These are phyloP conservation scores for Microcebus tavaratra DNA, from an alignment of 2,113 vertebrate species.

Conservation along the genomic window DNA sequence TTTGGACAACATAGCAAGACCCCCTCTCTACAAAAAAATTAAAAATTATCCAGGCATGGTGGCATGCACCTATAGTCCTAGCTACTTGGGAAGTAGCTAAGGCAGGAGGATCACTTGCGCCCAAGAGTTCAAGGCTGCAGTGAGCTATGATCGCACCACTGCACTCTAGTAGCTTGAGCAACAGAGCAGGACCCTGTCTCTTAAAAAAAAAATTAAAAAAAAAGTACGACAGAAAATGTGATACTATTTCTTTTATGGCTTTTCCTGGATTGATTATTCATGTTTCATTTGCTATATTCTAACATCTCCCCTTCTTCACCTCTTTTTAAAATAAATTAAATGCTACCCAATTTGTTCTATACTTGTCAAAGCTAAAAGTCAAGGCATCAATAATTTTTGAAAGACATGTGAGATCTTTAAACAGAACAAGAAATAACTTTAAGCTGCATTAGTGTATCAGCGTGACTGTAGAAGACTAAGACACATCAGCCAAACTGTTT, in stretches of 20 bases:
- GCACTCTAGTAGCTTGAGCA: not conserved
- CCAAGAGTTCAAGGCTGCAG: not conserved
- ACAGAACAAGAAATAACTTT: not conserved
- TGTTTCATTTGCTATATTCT: not conserved
- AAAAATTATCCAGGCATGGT: not conserved
- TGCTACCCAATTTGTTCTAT: not conserved
- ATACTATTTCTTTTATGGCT: not conserved
- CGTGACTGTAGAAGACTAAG: not conserved
- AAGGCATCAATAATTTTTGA: not conserved
- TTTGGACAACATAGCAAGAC: not conserved
- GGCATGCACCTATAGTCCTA: not conserved
- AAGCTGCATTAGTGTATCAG: not conserved
- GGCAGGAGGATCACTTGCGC: not conserved
- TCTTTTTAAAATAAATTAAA: not conserved
- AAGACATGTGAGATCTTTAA: not conserved
- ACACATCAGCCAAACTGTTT: not conserved
- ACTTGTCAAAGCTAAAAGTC: not conserved
- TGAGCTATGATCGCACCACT: not conserved
- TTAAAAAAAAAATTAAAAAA: not conserved
- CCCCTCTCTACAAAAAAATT: not conserved
- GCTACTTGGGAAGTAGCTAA: not conserved
- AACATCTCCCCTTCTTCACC: not conserved
- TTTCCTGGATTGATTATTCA: not conserved
- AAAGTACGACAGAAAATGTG: not conserved
- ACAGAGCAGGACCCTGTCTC: not conserved